A percentile compares a stretch with the other conserved stretches of the same genome.
Evolutionary conservation across 2,797 vertebrate species (phyloP).

Genomic region (Podargus strigoides): DNA sequence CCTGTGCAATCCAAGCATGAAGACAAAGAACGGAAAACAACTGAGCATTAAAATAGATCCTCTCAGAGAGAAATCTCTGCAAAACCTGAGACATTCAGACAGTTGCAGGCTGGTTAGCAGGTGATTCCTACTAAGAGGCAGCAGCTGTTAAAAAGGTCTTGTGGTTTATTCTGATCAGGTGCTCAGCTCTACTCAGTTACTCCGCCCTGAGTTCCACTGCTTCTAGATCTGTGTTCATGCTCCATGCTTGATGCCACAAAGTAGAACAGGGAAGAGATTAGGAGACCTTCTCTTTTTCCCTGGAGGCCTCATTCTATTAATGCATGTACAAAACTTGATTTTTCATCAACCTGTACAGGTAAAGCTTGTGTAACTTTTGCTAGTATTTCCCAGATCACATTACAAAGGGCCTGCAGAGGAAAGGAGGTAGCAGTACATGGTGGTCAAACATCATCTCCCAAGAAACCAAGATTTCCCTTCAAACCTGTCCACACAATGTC

Average conservation of each 20-base stretch:
- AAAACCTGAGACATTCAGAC: neutral
- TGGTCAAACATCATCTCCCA: neutral
- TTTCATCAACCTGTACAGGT: neutral
- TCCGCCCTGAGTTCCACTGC: neutral
- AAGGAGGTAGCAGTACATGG: neutral
- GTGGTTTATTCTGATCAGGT: neutral
- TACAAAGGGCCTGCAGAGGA: neutral
- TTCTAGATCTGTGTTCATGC: neutral
- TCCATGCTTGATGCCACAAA: neutral
- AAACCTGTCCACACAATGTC: neutral
- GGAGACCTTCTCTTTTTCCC: neutral
- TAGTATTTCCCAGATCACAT: neutral
- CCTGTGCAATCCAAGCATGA: neutral
- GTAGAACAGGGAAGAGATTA: accelerated
- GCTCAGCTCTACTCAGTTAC: neutral
- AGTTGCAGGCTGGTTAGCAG: neutral
- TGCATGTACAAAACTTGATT: neutral
- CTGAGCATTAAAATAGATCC: neutral
- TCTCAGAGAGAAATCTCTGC: neutral
- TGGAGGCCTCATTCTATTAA: neutral
- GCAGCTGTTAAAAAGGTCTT: neutral
- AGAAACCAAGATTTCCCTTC: neutral
- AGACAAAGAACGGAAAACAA: neutral
- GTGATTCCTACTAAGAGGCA: neutral
- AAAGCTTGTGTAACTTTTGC: neutral